Conservation (phyloP, 2,113 vertebrate species). For the Orycteropus afer region DNA sequence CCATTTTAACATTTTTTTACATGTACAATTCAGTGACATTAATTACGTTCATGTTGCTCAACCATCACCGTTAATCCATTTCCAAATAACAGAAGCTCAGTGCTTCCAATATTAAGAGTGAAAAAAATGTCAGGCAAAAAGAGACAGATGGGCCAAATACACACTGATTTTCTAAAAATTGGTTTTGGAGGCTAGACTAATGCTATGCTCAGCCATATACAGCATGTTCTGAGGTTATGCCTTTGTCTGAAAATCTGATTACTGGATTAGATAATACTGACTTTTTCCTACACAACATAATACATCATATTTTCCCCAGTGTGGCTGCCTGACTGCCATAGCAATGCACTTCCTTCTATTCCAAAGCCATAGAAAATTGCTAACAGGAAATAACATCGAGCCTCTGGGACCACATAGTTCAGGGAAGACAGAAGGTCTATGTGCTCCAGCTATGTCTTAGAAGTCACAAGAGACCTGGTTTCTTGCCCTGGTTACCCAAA, state of each 20-base stretch:
- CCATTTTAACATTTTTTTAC: background rate
- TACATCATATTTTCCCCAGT: conserved; percentile 56
- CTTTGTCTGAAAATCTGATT: conserved; percentile 62
- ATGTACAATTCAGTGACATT: background rate
- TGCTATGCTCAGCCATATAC: conserved; percentile 1
- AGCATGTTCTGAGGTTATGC: background rate
- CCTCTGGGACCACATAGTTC: background rate
- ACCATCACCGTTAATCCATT: background rate
- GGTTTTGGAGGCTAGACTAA: conserved; percentile 35
- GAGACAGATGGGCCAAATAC: conserved; percentile 34
- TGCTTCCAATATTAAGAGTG: conserved; percentile 27
- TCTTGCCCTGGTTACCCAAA: background rate
- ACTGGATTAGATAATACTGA: background rate
- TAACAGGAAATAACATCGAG: conserved; percentile 10
- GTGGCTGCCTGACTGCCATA: conserved; percentile 8
- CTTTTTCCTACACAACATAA: conserved; percentile 50
- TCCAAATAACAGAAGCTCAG: background rate
- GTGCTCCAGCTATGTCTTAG: background rate
- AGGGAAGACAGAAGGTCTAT: background rate
- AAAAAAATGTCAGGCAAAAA: conserved; percentile 1
- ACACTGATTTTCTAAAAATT: background rate
- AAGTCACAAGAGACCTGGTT: conserved; percentile 1
- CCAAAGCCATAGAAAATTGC: background rate
- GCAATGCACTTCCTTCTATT: conserved; percentile 50
- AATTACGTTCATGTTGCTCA: background rate